phyloP scores from a whole-genome alignment of 2,888 invertebrate species.

The Phengaris alcon region DNA sequence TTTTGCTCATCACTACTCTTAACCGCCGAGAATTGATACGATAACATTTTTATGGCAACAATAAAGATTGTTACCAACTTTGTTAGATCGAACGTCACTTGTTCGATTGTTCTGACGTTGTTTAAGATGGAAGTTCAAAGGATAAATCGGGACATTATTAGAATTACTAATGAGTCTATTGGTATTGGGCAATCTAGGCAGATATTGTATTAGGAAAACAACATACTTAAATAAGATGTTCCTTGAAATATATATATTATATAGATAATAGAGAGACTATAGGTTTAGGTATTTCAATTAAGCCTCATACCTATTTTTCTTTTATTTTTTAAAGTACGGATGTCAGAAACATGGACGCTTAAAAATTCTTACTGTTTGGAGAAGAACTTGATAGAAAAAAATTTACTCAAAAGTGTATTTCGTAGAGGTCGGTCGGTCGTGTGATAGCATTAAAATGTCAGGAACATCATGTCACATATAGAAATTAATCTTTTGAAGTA shows the following conservation, averaged over 20 bases:
- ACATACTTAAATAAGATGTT: neutral
- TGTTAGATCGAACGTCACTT: neutral
- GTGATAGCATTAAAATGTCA: neutral
- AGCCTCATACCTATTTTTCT: too few species aligned
- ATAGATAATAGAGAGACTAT: too few species aligned
- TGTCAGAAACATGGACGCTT: too few species aligned
- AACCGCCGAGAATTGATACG: neutral
- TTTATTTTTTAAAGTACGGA: too few species aligned
- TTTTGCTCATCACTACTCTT: too few species aligned
- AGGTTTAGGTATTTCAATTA: too few species aligned
- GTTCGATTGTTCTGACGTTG: neutral
- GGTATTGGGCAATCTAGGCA: conserved; percentile 6
- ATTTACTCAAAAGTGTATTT: neutral
- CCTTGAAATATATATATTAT: too few species aligned
- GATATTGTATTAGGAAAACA: neutral
- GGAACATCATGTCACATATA: neutral
- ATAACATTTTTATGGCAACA: conserved; percentile 13
- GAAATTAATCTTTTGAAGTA: neutral
- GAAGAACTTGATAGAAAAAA: neutral
- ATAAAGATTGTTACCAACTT: conserved; percentile 10
- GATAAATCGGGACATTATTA: neutral
- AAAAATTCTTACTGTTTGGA: too few species aligned
- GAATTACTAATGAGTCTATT: neutral
- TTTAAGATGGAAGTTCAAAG: neutral
- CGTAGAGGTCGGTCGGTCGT: neutral